Evolutionary conservation across 1,140 invertebrate genomes (phyloP).

Genomic region (Caenorhabditis briggsae): DNA sequence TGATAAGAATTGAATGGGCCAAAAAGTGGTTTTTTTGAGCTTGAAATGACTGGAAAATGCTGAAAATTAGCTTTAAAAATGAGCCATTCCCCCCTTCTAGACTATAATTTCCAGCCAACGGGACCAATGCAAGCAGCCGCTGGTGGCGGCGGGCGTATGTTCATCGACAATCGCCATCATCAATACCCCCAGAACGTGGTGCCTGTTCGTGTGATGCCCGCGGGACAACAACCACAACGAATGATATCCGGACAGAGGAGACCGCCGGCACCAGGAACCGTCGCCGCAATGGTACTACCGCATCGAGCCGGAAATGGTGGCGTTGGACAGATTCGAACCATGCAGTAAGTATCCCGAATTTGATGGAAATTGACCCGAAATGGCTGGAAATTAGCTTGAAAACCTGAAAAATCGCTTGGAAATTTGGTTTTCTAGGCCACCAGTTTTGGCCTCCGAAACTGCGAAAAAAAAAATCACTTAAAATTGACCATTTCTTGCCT

Average conservation of each 20-base stretch:
- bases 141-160: neutral
- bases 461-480: too few relatives aligned
- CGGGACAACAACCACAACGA: conserved; percentile 17
- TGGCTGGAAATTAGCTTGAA: neutral
- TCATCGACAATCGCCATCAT: neutral
- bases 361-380: neutral
- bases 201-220: conserved; percentile 13
- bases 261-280: neutral
- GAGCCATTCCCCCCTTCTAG: neutral
- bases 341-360: conserved; percentile 4
- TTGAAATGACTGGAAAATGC: too few relatives aligned
- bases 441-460: too few relatives aligned
- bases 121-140: neutral
- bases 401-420: neutral
- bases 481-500: too few relatives aligned
- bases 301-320: neutral
- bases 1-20: too few relatives aligned
- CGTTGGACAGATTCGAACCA: neutral
- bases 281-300: conserved; percentile 33
- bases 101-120: neutral
- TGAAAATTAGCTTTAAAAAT: too few relatives aligned
- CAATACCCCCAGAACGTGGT: conserved; percentile 14
- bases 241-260: neutral
- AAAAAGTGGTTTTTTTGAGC: too few relatives aligned
- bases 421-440: too few relatives aligned